phyloP scores from a whole-genome alignment of 2,113 vertebrate species.

The western clawed frog (Xenopus tropicalis) region DNA sequence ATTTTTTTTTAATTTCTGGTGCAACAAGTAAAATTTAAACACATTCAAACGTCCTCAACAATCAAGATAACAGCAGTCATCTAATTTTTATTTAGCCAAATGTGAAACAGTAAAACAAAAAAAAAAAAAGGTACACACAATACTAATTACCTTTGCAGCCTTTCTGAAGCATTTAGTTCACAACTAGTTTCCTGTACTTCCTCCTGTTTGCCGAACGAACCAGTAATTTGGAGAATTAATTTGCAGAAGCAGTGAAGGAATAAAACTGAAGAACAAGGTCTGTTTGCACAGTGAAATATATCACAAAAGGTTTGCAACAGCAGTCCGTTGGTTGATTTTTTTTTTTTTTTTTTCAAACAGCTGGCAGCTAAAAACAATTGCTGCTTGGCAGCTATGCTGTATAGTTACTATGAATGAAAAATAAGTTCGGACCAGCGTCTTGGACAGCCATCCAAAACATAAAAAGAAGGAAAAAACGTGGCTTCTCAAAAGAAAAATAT shows the following conservation, averaged over 20 bases:
- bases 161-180: conserved; percentile 60
- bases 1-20: no score
- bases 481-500: neutral
- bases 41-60: no score
- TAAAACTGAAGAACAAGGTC: conserved; percentile 1
- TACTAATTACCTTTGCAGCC: conserved; percentile 46
- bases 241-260: neutral
- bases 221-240: conserved; percentile 95
- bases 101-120: no score
- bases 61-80: no score
- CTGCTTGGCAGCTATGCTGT: no score
- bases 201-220: conserved; percentile 92
- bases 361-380: neutral
- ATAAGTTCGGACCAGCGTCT: no score
- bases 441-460: neutral
- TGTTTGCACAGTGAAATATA: neutral
- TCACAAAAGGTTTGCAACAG: neutral
- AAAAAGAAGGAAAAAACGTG: conserved; percentile 5
- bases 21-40: no score
- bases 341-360: conserved; percentile 46
- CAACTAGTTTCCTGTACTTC: conserved; percentile 73
- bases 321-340: conserved; percentile 2
- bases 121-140: no score
- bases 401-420: neutral
- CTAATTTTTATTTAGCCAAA: no score